Evolutionary conservation across 2,888 invertebrate genomes (phyloP), one percentile per base, ranked within the genome.

Genomic region (Erynnis tages): DNA sequence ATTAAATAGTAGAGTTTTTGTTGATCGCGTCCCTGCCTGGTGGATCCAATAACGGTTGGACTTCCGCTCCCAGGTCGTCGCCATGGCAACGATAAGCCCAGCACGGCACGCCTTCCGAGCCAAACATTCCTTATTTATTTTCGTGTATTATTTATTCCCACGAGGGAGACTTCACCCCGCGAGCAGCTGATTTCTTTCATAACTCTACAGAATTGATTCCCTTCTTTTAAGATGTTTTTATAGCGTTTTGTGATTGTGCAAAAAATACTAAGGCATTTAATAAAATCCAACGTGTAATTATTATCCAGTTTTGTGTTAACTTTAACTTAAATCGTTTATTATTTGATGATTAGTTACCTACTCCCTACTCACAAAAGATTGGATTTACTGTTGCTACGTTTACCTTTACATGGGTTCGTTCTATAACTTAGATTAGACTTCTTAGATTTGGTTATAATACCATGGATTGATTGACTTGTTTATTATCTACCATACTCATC

Each of bases 141-240:
- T 34, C 38, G 23, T 30, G 13, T 27, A 62, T 66, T 69, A 69
- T 77, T 67, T 70, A 69, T 72, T 71, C 71, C 62, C 70, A 69
- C 63, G 69, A 55, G 59, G 59, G 61, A 58, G 58, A 65, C 27
- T 14, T 7, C 50, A 44, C 75, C 74, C 76, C 63, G 62, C 54
- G 63, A 78, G 73, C 82, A 84, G 82, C 82, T 83, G 83, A 82
- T 83, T 79, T 67, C 73, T 74, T 78, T 77, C 70, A 77, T 75
- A 63, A 55, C 35, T 58, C 55, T 52, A 27, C 21, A 27, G 14
- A 62, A 63, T 61, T 60, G 62, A 58, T 62, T 45, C 41, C 16
- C 40, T 57, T 53, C 52, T 41, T 48, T 49, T 35, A 48, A 45
- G 49, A 44, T 49, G 53, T 41, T 55, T 55, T 52, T 29, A 48